Evolutionary conservation across 2,797 vertebrate genomes (phyloP), one percentile per base, ranked within the genome.

Genomic region (Gallirallus australis): DNA sequence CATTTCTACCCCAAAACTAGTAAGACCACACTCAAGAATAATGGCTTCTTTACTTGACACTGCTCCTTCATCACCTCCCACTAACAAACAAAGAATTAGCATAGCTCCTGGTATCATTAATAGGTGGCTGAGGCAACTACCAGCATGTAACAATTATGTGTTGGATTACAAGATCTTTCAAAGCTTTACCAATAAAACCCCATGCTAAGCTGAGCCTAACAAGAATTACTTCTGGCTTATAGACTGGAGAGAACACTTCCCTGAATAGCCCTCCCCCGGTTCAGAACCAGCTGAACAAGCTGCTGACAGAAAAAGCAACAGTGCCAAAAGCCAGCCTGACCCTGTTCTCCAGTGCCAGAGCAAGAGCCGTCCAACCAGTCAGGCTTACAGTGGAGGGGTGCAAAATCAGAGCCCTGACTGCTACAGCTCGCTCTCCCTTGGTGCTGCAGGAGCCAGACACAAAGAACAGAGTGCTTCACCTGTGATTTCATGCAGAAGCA

Each of bases 321-420:
- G 52, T 28, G 40, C 63, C 3, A 6, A 68, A 53, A 82, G 48
- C 33, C 70, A 61, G 47, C 40, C 56, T 56, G 63, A 56, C 70
- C 48, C 33, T 52, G 21, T 40, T 35, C 48, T 54, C 63, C 54
- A 14, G 31, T 14, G 56, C 40, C 64, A 24, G 50, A 30, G 30
- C 6, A 5, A 28, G 15, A 63, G 65, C 65, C 42, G 27, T 37
- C 37, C 60, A 60, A 53, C 45, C 28, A 8, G 37, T 13, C 40
- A 31, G 27, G 35, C 48, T 28, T 27, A 42, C 3, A 6, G 50
- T 0, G 7, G 5, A 50, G 33, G 5, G 0, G 20, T 23, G 18
- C 42, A 64, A 70, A 77, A n/a, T 19, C 27, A 37, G 27, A 70
- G 42, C 57, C 20, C 31, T 17, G 48, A 31, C 3, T 27, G 56